phyloP scores from a whole-genome alignment of 2,113 vertebrate genomes.

The human (Homo sapiens) region DNA sequence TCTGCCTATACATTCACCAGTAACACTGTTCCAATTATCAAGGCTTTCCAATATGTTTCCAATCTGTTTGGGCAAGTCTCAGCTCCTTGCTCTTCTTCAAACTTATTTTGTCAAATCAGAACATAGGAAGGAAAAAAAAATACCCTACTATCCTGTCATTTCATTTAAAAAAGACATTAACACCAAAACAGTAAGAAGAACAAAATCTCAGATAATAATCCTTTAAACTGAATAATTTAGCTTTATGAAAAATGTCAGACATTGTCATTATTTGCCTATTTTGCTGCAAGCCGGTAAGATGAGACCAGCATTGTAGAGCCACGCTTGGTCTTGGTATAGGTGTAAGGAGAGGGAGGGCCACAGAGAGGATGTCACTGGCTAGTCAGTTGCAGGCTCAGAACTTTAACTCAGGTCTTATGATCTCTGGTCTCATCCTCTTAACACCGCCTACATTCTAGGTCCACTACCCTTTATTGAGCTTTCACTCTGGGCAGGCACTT shows the following conservation, averaged over 20 bases:
- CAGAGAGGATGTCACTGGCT: neutral
- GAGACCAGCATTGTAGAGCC: neutral
- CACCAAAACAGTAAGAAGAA: neutral
- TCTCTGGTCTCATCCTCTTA: neutral
- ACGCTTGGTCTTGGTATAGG: neutral
- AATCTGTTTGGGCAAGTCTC: neutral
- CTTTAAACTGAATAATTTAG: neutral
- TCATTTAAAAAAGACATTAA: neutral
- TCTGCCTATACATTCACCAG: neutral
- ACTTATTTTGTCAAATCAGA: neutral
- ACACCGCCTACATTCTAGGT: no score
- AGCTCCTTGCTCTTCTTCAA: neutral
- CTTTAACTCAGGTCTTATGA: neutral
- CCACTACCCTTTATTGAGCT: no score
- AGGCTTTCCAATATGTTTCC: neutral
- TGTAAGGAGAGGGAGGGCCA: no score
- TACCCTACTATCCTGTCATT: neutral
- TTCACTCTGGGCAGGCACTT: neutral
- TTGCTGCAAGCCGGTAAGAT: neutral
- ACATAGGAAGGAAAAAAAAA: neutral
- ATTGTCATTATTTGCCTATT: neutral
- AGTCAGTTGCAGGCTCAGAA: neutral
- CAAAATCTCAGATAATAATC: neutral
- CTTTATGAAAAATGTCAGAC: neutral
- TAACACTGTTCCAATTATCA: neutral